Conservation (phyloP, 2,113 vertebrate genomes). For the Nibea albiflora region DNA sequence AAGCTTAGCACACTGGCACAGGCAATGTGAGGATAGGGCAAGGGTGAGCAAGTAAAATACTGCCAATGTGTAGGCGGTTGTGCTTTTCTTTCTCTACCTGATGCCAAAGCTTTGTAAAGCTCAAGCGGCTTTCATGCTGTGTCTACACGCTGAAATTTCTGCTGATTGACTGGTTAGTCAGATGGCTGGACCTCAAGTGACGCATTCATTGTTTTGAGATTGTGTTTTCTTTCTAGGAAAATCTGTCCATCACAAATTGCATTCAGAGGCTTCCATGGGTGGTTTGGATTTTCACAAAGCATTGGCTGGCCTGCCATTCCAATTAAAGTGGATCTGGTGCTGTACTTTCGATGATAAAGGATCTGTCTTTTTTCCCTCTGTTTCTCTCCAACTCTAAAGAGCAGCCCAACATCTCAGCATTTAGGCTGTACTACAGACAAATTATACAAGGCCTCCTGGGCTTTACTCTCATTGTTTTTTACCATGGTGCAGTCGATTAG, state of each 20-base stretch:
- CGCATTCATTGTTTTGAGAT: slow-evolving; percentile 45
- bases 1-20: not conserved
- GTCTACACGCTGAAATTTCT: slow-evolving; percentile 6
- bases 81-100: not conserved
- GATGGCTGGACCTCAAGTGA: slow-evolving; percentile 31
- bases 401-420: slow-evolving; percentile 29
- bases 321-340: slow-evolving; percentile 56
- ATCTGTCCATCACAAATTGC: slow-evolving; percentile 53
- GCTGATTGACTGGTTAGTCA: slow-evolving; percentile 44
- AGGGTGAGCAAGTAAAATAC: slow-evolving; percentile 11
- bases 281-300: slow-evolving; percentile 52
- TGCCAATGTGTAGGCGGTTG: not conserved
- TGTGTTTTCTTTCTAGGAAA: slow-evolving; percentile 38
- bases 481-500: slow-evolving; percentile 60
- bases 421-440: slow-evolving; percentile 41
- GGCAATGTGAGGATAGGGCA: slow-evolving; percentile 8
- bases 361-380: slow-evolving; percentile 6
- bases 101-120: slow-evolving; percentile 8
- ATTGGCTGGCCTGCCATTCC: slow-evolving; percentile 34
- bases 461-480: slow-evolving; percentile 62
- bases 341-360: slow-evolving; percentile 45
- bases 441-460: slow-evolving; percentile 51
- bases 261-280: slow-evolving; percentile 30
- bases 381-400: slow-evolving; percentile 29
- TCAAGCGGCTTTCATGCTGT: not conserved